These are phyloP conservation scores for Babyrousa celebensis DNA, from an alignment of 2,797 vertebrate genomes.

Conservation along the genomic window DNA sequence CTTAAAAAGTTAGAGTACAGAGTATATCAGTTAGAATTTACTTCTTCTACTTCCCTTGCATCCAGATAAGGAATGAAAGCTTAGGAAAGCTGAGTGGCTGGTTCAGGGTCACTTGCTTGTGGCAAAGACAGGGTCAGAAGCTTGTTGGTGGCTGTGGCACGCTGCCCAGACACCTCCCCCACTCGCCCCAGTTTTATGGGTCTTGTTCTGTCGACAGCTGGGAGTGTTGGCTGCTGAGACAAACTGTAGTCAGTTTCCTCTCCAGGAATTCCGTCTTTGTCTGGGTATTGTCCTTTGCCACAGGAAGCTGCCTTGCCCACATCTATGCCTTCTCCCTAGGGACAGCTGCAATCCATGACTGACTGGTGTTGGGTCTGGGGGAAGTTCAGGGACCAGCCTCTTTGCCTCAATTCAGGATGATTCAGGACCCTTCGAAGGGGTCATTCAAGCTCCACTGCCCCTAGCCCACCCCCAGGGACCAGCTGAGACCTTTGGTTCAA, in stretches of 20 bases:
- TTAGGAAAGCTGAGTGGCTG: not conserved
- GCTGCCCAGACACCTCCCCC: not conserved
- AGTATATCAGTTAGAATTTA: not conserved
- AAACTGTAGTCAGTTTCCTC: slow-evolving; percentile 51
- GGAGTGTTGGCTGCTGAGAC: slow-evolving; percentile 47
- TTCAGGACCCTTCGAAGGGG: not conserved
- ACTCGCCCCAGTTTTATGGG: not conserved
- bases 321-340: not conserved
- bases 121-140: not conserved
- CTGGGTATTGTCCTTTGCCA: slow-evolving; percentile 44
- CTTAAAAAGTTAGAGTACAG: not conserved
- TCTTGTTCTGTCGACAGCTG: slow-evolving; percentile 22
- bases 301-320: slow-evolving; percentile 63
- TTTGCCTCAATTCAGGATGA: slow-evolving; percentile 14
- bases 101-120: not conserved
- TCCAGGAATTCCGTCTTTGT: slow-evolving; percentile 76
- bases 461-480: not conserved
- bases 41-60: not conserved
- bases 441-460: not conserved
- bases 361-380: not conserved
- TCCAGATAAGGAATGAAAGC: not conserved
- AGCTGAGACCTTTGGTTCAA: not conserved
- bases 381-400: not conserved
- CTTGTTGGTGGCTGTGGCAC: not conserved
- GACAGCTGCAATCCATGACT: not conserved